These are phyloP conservation scores for Morelia viridis DNA, from an alignment of 2,797 vertebrate genomes.

Conservation along the genomic window DNA sequence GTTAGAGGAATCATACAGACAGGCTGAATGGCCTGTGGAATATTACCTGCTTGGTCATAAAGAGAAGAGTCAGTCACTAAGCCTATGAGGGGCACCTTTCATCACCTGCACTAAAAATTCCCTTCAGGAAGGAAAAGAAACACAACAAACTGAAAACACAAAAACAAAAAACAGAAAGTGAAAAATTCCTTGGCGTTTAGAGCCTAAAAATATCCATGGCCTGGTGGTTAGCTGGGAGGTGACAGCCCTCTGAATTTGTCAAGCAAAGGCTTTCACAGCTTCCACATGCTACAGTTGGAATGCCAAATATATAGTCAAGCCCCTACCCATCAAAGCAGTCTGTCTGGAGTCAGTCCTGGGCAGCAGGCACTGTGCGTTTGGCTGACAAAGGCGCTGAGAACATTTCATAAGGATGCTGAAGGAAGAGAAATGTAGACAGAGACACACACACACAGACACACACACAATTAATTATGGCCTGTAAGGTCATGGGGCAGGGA, in stretches of 20 bases:
- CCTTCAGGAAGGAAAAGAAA: conserved; percentile 62
- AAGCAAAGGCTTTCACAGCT: conserved; percentile 74
- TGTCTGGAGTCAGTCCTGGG: conserved; percentile 25
- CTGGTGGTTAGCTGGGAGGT: conserved; percentile 55
- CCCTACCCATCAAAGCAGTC: conserved; percentile 40
- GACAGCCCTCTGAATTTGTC: conserved; percentile 72
- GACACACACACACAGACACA: neutral
- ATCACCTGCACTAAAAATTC: conserved; percentile 59
- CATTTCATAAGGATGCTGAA: conserved; percentile 22
- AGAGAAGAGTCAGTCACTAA: conserved; percentile 60
- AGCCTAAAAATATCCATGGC: conserved; percentile 67
- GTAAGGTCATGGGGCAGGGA: conserved; percentile 20
- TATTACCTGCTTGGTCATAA: conserved; percentile 39
- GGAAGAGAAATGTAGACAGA: conserved; percentile 19
- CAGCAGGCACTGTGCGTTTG: conserved; percentile 40
- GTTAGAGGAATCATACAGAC: conserved; percentile 10
- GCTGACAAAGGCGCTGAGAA: conserved; percentile 1
- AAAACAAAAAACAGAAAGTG: conserved; percentile 70
- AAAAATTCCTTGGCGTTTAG: conserved; percentile 73
- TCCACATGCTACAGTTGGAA: conserved; percentile 63
- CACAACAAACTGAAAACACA: conserved; percentile 70
- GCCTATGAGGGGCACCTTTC: conserved; percentile 51
- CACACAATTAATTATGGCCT: neutral
- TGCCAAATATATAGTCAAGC: conserved; percentile 71
- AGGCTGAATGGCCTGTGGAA: conserved; percentile 10